Evolutionary conservation across 2,113 vertebrate genomes (phyloP).

Genomic region (Echinops telfairi): DNA sequence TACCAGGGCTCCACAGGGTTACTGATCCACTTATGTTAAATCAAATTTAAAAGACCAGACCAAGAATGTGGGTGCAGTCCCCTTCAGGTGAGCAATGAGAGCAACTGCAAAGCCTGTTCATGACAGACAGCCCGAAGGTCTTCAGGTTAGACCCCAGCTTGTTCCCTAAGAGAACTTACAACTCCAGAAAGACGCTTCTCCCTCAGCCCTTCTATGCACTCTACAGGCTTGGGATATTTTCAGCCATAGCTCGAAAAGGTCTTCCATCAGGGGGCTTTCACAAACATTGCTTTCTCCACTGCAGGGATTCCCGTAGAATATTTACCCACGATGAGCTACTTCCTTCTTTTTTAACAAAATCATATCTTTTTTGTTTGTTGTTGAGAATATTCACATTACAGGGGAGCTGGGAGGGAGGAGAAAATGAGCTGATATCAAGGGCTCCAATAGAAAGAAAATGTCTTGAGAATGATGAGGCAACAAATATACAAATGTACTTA

Average conservation of each 20-base stretch:
- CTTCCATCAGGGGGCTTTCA: not conserved
- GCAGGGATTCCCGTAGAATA: not conserved
- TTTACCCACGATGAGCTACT: conserved; percentile 66
- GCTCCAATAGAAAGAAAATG: too few species aligned
- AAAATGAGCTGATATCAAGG: too few species aligned
- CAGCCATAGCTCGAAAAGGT: conserved; percentile 37
- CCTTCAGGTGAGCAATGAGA: conserved; percentile 64
- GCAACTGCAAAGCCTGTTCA: conserved; percentile 77
- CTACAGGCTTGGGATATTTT: conserved; percentile 66
- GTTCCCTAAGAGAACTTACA: conserved; percentile 83
- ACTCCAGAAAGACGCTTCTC: conserved; percentile 82
- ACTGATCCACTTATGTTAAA: not conserved
- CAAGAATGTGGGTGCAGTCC: conserved; percentile 52
- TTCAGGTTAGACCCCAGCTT: conserved; percentile 77
- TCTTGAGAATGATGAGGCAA: too few species aligned
- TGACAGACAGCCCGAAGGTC: conserved; percentile 78
- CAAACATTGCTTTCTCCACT: not conserved
- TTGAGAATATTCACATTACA: not conserved
- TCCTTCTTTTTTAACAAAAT: not conserved
- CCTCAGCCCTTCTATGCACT: conserved; percentile 81
- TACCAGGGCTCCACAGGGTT: not conserved
- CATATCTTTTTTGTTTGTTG: not conserved
- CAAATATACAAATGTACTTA: too few species aligned
- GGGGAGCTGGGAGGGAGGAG: too few species aligned
- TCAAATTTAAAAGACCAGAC: conserved; percentile 48